A percentile compares a stretch with the other conserved stretches of the same genome.
Evolutionary conservation across 2,113 vertebrate genomes (phyloP).

Genomic region (Brevimyrus niger): DNA sequence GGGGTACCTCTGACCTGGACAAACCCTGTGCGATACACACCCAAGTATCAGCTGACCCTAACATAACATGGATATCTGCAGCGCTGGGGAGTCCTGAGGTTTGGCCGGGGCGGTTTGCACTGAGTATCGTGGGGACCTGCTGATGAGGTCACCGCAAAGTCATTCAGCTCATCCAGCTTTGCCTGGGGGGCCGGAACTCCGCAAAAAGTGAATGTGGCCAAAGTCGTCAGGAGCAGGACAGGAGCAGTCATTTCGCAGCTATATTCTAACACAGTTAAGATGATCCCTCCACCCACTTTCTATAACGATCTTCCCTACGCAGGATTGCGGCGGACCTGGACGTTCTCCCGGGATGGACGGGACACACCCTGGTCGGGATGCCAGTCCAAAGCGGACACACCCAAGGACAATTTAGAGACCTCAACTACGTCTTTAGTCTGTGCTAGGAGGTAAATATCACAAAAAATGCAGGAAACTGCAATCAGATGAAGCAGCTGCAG

Average conservation of each 20-base stretch:
- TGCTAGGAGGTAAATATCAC: neutral
- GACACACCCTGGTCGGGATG: neutral
- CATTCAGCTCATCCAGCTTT: neutral
- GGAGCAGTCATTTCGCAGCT: neutral
- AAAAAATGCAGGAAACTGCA: neutral
- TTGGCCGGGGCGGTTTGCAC: neutral
- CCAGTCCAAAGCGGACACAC: neutral
- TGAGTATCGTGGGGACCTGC: neutral
- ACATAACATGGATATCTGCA: neutral
- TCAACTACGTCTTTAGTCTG: neutral
- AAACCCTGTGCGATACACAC: neutral
- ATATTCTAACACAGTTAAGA: neutral
- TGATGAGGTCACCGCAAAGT: neutral
- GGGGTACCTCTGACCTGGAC: neutral
- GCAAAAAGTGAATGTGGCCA: neutral
- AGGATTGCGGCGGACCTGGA: neutral
- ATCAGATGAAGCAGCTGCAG: neutral
- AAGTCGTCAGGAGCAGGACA: neutral
- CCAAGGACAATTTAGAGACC: neutral
- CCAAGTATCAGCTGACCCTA: neutral
- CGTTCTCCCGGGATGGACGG: neutral
- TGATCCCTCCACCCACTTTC: neutral
- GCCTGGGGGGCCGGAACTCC: neutral
- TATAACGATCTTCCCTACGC: neutral
- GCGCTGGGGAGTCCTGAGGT: neutral